Conservation (phyloP, 53 echinoderm and acorn worm species). For the Hippasteria phrygiana region DNA sequence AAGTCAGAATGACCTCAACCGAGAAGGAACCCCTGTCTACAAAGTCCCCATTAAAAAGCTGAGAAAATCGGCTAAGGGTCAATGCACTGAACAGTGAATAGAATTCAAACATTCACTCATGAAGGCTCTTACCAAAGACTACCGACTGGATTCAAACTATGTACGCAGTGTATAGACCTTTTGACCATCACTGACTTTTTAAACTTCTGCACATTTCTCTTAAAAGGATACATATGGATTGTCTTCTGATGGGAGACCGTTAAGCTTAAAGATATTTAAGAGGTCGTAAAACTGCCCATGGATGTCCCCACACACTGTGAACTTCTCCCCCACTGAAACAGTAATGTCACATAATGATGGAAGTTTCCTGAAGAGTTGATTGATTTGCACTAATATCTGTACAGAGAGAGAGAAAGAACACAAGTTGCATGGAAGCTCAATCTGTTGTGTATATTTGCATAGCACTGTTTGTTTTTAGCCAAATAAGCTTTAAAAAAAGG, state of each 20-base stretch:
- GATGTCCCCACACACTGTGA: slow-evolving; percentile 97
- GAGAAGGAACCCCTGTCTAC: slow-evolving; percentile 99
- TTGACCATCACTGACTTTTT: neutral
- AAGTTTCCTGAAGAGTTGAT: slow-evolving; percentile 81
- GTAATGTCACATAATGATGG: slow-evolving; percentile 95
- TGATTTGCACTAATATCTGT: slow-evolving; percentile 93
- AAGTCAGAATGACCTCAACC: slow-evolving; percentile 94
- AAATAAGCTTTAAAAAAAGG: too few relatives aligned
- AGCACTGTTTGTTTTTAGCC: too few relatives aligned
- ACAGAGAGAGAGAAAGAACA: neutral
- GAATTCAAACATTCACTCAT: too few relatives aligned
- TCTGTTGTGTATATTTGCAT: too few relatives aligned
- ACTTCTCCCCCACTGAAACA: slow-evolving; percentile 88
- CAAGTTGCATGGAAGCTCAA: too few relatives aligned
- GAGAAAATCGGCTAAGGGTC: neutral
- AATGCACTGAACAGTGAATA: too few relatives aligned
- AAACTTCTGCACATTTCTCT: neutral
- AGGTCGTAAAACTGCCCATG: slow-evolving; percentile 99
- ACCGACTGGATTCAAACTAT: too few relatives aligned
- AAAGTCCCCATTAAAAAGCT: slow-evolving; percentile 99
- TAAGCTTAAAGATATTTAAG: slow-evolving; percentile 95
- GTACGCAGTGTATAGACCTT: too few relatives aligned
- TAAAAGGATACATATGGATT: slow-evolving; percentile 99
- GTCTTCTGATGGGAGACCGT: slow-evolving; percentile 88
- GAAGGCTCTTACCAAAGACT: too few relatives aligned